Percentiles rank a stretch among this genome's conserved stretches.
Conservation (phyloP, 2,113 vertebrate species). For the Tragelaphus imberbis region DNA sequence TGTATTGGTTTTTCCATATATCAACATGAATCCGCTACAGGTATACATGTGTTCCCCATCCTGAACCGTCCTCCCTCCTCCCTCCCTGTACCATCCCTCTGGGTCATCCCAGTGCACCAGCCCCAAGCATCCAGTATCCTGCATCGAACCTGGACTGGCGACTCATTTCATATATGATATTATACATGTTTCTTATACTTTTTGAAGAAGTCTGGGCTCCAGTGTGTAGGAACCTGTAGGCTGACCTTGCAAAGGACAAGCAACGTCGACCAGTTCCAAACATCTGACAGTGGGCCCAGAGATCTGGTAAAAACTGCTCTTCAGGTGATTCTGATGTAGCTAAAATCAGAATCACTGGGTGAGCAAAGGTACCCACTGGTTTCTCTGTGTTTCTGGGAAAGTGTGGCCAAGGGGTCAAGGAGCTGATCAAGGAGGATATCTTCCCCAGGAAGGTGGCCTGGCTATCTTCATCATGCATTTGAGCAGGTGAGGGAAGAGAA, state of each 20-base stretch:
- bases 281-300: rapidly evolving
- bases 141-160: no score
- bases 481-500: not conserved
- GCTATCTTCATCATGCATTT: not conserved
- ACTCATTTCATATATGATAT: no score
- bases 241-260: not conserved
- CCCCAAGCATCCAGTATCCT: no score
- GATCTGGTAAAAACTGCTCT: not conserved
- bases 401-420: not conserved
- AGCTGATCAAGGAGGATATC: not conserved
- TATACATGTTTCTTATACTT: not conserved
- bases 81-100: no score
- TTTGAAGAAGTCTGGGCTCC: not conserved
- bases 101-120: no score
- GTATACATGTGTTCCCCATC: no score
- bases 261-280: not conserved
- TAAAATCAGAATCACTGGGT: not conserved
- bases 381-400: not conserved
- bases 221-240: not conserved
- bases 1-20: no score
- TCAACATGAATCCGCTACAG: no score
- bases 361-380: not conserved
- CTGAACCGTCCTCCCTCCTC: no score
- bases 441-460: not conserved
- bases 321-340: not conserved